Base-by-base conservation (phyloP, 2,797 vertebrate genomes). In the Cyclopterus lumpus region DNA sequence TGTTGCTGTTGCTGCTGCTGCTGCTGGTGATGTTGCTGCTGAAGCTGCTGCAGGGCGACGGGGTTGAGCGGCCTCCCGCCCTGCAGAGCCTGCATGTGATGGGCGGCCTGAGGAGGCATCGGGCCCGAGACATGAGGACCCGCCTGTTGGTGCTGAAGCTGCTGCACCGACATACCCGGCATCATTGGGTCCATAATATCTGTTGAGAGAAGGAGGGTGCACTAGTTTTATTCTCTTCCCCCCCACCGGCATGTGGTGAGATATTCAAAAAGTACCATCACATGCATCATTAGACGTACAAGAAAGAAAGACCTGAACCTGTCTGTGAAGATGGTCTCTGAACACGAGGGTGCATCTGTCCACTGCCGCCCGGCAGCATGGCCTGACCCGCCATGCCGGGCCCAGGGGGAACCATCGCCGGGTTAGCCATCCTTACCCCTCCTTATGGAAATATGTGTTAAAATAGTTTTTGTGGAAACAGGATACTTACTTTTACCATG, bases 121-220 rank as follows among this genome's bases (percentile, higher is more conserved):
- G 96, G 93, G 32, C 86, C 95, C 59, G 97, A 92, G 62, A 94
- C 95, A 83, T 97, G 98, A 73, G 94, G 95, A 54, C 88, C 92
- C 51, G 85, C 76, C 84, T 95, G 95, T 71, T 92, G 93, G 71
- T 95, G 94, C 44, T 95, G 95, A 77, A 94, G 93, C 65, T 94
- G 95, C 81, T 96, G 97, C 73, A 97, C 91, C 61, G 95, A 93
- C 87, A 98, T 94, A 53, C 96, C 96, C 88, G 97, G 94, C 91
- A 98, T 95, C 91, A 98, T 95, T 73, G 96, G 96, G 91, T 99
- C 97, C 95, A 98, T 95, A 67, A 94, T 79, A 94, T 99, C 97
- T 98, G 87, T 86, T 12, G 36, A 68, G 32, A 67, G 12, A 66
- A 14, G 9, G 8, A 69, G 24, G 26, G 46, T 7, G 14, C 1